phyloP scores from a whole-genome alignment of 2,888 invertebrate species.

The Nineta flava region DNA sequence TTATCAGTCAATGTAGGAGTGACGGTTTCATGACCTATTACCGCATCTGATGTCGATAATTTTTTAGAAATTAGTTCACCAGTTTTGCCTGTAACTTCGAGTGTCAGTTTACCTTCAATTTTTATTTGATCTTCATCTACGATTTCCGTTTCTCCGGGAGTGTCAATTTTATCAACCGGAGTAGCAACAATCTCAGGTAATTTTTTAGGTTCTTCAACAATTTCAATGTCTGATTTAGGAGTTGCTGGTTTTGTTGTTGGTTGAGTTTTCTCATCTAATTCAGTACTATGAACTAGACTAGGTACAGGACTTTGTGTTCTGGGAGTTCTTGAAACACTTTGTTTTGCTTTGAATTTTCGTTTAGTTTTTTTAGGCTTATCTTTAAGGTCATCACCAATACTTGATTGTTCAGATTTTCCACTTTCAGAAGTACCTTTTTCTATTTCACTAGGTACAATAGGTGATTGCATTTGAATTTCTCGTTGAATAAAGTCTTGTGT shows the following conservation, averaged over 20 bases:
- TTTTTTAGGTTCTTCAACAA: not conserved
- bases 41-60: conserved; percentile 3
- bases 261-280: not conserved
- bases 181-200: not conserved
- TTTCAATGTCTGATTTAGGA: not conserved
- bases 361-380: conserved; percentile 4
- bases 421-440: not conserved
- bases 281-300: not conserved
- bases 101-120: conserved; percentile 1
- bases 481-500: conserved; percentile 21
- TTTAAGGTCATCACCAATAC: not conserved
- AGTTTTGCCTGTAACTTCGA: not conserved
- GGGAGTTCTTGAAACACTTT: conserved; percentile 2
- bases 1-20: conserved; percentile 2
- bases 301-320: not conserved
- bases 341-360: conserved; percentile 7
- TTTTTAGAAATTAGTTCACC: conserved; percentile 6
- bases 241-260: not conserved
- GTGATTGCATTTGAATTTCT: conserved; percentile 17
- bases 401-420: not conserved
- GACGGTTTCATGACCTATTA: conserved; percentile 3
- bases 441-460: conserved; percentile 8
- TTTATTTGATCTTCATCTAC: not conserved
- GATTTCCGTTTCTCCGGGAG: not conserved
- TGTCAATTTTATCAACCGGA: not conserved